Base-by-base conservation (phyloP, 2,888 invertebrate species). In the Pandemis heparana region DNA sequence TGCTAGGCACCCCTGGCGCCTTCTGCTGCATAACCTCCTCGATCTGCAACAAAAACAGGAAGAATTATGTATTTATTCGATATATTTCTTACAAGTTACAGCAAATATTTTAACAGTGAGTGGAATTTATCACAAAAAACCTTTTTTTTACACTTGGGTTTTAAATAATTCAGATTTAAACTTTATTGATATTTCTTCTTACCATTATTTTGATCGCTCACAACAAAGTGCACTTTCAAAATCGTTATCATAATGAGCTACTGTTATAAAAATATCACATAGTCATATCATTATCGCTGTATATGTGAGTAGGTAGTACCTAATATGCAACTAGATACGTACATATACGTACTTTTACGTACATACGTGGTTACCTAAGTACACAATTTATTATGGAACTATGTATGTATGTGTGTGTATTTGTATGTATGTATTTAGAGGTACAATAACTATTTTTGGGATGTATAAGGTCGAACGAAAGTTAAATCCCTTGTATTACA, bases 11-110 rank as follows among this genome's bases (percentile, higher is more conserved):
- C 92, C 83, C 84, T 75, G 93, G 94, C 91, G 89, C 92, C 92
- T 85, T 92, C 87, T 92, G 89, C 90, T 94, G 94, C 94, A 94
- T 94, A 90, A 93, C 94, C 94, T 93, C 93, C 88, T 92, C 92
- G 89, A 93, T 91, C 94, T 94, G 82, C 64, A 89, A 89, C 78
- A 83, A 86, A 74, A 43, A 77, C 77, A 63, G 71, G 12, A 12
- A 16, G 1, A 32, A 32, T 32, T 32, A 32, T 32, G 23, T 32
- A 0, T 43, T 43, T 43, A 43, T 43, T 12, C 43, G 12, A 43
- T 43, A 10, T 43, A n/a, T 5, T 51, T 7, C n/a, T 16, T 51
- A 48, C 8, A 41, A 10, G 8, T 14, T 48, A 48, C 14, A 48
- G 46, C 12, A 46, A 12, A 14, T 10, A 12, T 46, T 46, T 12